Percentiles rank a stretch among this genome's conserved stretches.
phyloP scores from a whole-genome alignment of 2,888 invertebrate species.

The Platycnemis pennipes region DNA sequence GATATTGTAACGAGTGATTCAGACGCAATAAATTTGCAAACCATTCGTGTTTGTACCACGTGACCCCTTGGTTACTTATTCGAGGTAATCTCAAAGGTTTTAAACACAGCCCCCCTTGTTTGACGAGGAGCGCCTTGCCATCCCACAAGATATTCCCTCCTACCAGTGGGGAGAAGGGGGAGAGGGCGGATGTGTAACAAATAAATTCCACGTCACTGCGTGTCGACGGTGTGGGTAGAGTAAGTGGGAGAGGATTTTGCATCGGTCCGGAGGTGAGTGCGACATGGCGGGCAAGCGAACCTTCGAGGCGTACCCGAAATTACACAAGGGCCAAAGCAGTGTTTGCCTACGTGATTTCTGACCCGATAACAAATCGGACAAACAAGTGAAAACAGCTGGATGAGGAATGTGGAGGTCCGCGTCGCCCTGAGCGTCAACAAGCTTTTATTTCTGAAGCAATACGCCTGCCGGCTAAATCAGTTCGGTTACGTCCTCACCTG shows the following conservation, averaged over 20 bases:
- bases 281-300: neutral
- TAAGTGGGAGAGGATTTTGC: neutral
- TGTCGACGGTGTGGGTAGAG: neutral
- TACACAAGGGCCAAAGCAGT: too few relatives aligned
- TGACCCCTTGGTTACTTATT: too few relatives aligned
- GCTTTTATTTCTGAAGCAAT: neutral
- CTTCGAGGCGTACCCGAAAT: neutral
- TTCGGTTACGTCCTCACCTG: neutral
- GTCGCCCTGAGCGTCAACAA: neutral
- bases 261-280: neutral
- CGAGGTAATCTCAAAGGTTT: too few relatives aligned
- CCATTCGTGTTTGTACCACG: too few relatives aligned
- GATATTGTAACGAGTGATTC: too few relatives aligned
- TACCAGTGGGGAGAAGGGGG: too few relatives aligned
- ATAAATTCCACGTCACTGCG: neutral
- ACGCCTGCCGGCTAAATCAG: neutral
- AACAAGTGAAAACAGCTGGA: neutral
- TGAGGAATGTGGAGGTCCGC: neutral
- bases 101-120: too few relatives aligned
- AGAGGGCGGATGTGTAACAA: neutral
- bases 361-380: neutral
- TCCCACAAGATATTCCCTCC: too few relatives aligned
- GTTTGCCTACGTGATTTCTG: neutral
- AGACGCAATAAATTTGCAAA: too few relatives aligned
- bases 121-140: too few relatives aligned